These are phyloP conservation scores for Sinonovacula constricta DNA, from an alignment of 1,140 invertebrate genomes.

Conservation along the genomic window DNA sequence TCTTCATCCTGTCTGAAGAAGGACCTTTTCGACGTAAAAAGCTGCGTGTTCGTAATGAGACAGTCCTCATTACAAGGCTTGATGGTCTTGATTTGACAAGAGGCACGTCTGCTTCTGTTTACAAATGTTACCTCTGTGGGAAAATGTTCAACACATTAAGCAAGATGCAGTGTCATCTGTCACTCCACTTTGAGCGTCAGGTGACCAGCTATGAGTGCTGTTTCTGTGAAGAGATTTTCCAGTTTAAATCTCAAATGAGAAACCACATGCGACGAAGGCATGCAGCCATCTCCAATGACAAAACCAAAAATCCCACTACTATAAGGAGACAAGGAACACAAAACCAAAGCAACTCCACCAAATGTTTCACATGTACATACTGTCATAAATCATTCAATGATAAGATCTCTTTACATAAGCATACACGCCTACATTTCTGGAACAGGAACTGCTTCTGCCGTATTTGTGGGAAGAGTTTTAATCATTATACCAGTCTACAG, in stretches of 20 bases:
- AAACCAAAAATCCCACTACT: conserved; percentile 31
- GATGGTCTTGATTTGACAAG: conserved; percentile 77
- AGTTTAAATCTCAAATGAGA: conserved; percentile 71
- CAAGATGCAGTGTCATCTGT: conserved; percentile 77
- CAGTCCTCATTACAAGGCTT: conserved; percentile 76
- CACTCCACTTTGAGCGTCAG: conserved; percentile 73
- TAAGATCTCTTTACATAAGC: conserved; percentile 98
- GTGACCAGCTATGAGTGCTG: conserved; percentile 73
- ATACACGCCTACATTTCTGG: conserved; percentile 96
- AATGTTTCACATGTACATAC: conserved; percentile 87
- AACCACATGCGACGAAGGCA: conserved; percentile 70
- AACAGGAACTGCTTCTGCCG: conserved; percentile 93
- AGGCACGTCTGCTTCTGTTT: conserved; percentile 77
- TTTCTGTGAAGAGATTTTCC: conserved; percentile 75
- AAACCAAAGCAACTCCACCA: no score
- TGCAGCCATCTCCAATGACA: conserved; percentile 20
- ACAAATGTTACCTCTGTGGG: conserved; percentile 80
- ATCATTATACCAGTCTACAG: conserved; percentile 78
- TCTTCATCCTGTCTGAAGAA: conserved; percentile 28
- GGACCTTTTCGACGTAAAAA: conserved; percentile 42
- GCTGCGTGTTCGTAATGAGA: conserved; percentile 74
- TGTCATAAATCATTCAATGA: conserved; percentile 99
- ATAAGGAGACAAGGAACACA: no score
- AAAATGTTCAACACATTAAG: conserved; percentile 76
- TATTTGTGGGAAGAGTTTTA: conserved; percentile 80